Conservation (phyloP, 2,113 vertebrate genomes). For the Dendrocopos noguchii region DNA sequence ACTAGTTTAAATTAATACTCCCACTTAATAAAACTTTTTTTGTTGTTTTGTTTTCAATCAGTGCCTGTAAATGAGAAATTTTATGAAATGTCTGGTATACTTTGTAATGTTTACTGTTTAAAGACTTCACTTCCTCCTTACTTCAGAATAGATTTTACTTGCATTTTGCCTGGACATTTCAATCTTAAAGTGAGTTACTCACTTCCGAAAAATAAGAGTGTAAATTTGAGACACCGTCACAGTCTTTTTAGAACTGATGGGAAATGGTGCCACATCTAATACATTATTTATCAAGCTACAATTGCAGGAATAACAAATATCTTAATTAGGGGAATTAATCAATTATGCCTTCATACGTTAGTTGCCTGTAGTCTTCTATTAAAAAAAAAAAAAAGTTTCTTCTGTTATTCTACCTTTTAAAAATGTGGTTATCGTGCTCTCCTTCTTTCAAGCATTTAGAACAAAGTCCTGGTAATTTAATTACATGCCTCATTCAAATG, state of each 20-base stretch:
- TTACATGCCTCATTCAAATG: conserved; percentile 66
- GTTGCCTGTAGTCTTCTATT: conserved; percentile 31
- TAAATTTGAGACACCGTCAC: conserved; percentile 11
- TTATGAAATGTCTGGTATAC: not conserved
- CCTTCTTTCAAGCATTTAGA: conserved; percentile 62
- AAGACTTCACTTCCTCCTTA: not conserved
- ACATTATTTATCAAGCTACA: conserved; percentile 53
- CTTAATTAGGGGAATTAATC: conserved; percentile 67
- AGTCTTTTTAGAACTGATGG: conserved; percentile 27
- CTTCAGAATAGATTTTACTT: not conserved
- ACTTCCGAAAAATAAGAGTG: conserved; percentile 1
- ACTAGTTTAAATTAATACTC: not conserved
- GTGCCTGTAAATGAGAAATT: not conserved
- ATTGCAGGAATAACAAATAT: conserved; percentile 67
- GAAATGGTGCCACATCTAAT: conserved; percentile 20
- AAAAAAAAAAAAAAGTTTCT: conserved; percentile 47
- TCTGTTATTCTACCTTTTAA: conserved; percentile 47
- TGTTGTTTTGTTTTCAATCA: not conserved
- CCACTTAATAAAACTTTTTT: not conserved
- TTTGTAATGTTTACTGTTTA: not conserved
- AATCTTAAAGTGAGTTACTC: not conserved
- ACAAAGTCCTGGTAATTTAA: conserved; percentile 68
- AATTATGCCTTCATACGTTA: conserved; percentile 57
- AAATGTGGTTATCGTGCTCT: conserved; percentile 54
- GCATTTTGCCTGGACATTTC: not conserved